These are phyloP conservation scores for Halcyon malimbica DNA, from an alignment of 2,113 vertebrate species.

Conservation along the genomic window DNA sequence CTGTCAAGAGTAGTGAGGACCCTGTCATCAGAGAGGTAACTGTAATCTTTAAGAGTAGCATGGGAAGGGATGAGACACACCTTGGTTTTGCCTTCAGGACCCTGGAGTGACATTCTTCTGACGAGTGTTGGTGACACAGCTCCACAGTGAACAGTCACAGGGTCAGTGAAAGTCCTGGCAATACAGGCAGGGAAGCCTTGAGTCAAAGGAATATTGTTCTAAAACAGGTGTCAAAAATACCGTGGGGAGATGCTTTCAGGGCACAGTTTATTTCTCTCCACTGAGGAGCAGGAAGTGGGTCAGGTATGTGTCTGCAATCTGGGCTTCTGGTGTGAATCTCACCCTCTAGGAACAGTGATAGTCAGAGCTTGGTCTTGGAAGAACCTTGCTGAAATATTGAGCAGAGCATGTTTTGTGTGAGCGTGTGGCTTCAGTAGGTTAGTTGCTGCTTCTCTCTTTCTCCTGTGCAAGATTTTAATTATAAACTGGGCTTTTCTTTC, in stretches of 20 bases:
- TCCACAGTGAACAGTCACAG: neutral
- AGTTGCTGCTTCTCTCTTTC: neutral
- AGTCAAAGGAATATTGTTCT: neutral
- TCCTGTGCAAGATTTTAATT: neutral
- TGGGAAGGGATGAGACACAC: neutral
- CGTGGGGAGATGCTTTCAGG: neutral
- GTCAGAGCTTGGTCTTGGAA: neutral
- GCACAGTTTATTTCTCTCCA: neutral
- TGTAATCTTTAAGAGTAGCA: neutral
- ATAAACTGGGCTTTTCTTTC: neutral
- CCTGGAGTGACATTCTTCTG: neutral
- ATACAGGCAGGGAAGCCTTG: neutral
- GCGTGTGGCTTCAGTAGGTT: neutral
- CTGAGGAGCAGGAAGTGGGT: neutral
- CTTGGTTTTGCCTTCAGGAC: neutral
- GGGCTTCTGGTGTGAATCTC: neutral
- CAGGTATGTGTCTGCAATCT: neutral
- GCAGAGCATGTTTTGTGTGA: neutral
- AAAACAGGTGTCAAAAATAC: neutral
- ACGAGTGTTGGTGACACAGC: neutral
- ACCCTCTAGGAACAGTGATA: neutral
- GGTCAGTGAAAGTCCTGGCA: neutral
- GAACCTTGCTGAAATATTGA: neutral
- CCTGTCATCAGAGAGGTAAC: neutral
- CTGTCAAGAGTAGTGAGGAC: neutral